Conservation (phyloP, 1,140 invertebrate species). For the Mycetomoellerius zeteki region DNA sequence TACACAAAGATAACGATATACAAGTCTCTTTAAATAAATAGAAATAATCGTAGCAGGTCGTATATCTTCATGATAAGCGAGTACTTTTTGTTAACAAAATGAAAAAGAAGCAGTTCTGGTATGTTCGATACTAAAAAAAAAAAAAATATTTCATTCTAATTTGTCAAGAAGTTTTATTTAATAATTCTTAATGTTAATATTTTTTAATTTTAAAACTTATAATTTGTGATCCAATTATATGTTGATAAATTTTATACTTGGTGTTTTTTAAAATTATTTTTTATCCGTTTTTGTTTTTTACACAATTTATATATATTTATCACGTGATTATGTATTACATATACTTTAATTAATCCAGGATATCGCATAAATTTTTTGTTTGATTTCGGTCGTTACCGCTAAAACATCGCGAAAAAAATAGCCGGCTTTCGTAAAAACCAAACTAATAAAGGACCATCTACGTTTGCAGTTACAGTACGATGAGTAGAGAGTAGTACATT, state of each 20-base stretch:
- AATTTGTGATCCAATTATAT: background rate
- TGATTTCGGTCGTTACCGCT: background rate
- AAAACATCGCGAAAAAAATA: background rate
- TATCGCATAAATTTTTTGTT: background rate
- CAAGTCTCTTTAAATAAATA: conserved; percentile 4
- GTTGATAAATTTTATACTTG: background rate
- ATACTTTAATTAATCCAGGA: background rate
- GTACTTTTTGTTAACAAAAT: background rate
- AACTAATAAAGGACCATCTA: background rate
- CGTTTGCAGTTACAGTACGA: background rate
- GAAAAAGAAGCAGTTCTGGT: background rate
- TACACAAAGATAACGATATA: background rate
- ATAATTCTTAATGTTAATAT: background rate
- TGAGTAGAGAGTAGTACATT: conserved; percentile 20
- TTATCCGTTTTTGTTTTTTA: background rate
- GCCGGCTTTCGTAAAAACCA: background rate
- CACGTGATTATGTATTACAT: background rate
- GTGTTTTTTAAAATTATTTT: background rate
- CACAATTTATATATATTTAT: background rate
- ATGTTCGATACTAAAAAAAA: background rate
- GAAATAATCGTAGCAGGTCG: conserved; percentile 12
- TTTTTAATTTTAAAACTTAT: background rate
- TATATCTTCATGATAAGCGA: background rate
- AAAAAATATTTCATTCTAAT: background rate
- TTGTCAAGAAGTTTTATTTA: background rate